A percentile compares a stretch with the other conserved stretches of the same genome.
Conservation (phyloP, 2,888 invertebrate species). For the Drosophila anomalata region DNA sequence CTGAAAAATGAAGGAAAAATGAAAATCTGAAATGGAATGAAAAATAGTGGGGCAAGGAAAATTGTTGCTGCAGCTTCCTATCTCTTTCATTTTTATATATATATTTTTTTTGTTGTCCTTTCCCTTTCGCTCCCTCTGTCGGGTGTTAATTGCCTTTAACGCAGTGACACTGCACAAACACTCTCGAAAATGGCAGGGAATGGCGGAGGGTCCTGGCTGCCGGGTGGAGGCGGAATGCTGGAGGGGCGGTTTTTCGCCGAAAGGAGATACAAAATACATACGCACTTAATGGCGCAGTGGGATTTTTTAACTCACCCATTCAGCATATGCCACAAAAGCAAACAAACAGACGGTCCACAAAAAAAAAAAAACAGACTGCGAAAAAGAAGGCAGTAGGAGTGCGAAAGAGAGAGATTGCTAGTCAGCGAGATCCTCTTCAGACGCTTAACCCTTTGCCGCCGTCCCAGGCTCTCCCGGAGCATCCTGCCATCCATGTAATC, state of each 20-base stretch:
- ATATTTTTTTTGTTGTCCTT: background rate
- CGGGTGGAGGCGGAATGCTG: background rate
- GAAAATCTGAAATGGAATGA: conserved; percentile 42
- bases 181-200: conserved; percentile 16
- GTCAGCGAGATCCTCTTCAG: conserved; percentile 43
- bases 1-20: conserved; percentile 42
- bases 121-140: conserved; percentile 14
- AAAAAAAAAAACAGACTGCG: conserved; percentile 6
- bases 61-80: conserved; percentile 19
- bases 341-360: conserved; percentile 45
- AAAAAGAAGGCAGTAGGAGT: background rate
- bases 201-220: background rate
- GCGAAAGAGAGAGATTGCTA: conserved; percentile 34
- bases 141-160: conserved; percentile 71
- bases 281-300: conserved; percentile 63
- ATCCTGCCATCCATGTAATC: conserved; percentile 42
- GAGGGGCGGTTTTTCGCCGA: conserved; percentile 4
- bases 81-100: background rate
- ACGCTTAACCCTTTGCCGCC: conserved; percentile 8
- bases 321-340: conserved; percentile 55
- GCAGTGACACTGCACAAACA: conserved; percentile 63
- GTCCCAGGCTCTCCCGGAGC: conserved; percentile 5
- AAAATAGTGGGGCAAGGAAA: conserved; percentile 29
- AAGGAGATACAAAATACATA: conserved; percentile 39
- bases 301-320: conserved; percentile 34